Percentiles rank a stretch among this genome's conserved stretches.
Evolutionary conservation across 2,888 invertebrate species (phyloP).

Genomic region (Pristionchus japonicus): DNA sequence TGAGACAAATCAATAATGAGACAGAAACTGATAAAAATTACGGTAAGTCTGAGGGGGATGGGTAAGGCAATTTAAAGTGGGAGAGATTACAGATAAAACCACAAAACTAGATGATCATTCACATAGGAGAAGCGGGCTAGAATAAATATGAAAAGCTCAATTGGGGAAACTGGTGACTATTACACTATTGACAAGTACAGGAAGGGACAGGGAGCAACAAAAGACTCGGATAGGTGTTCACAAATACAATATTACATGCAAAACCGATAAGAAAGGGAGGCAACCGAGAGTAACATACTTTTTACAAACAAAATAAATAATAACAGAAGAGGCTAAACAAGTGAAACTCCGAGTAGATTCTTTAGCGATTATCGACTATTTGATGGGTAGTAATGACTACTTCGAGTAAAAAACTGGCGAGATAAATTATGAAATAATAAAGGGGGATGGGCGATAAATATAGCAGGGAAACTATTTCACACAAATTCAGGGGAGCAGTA

Average conservation of each 20-base stretch:
- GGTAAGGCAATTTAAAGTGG: neutral
- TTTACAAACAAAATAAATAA: slow-evolving; percentile 8
- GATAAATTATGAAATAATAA: neutral
- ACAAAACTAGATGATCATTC: neutral
- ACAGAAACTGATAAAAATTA: neutral
- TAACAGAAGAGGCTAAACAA: neutral
- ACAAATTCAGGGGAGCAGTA: neutral
- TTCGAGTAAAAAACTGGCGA: neutral
- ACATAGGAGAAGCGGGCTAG: neutral
- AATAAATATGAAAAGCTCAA: slow-evolving; percentile 22
- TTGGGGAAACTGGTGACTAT: neutral
- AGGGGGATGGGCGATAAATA: neutral
- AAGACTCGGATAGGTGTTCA: neutral
- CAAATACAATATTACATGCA: slow-evolving; percentile 2
- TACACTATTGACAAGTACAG: slow-evolving; percentile 28
- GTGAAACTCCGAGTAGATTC: slow-evolving; percentile 10
- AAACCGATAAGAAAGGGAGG: neutral
- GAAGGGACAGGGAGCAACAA: neutral
- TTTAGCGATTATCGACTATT: neutral
- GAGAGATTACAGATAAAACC: neutral
- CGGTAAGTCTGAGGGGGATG: slow-evolving; percentile 23
- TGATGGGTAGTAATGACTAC: neutral
- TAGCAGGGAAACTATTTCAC: neutral
- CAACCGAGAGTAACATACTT: neutral
- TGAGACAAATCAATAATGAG: neutral